phyloP scores from a whole-genome alignment of 2,888 invertebrate species.

The Andrena marginata region DNA sequence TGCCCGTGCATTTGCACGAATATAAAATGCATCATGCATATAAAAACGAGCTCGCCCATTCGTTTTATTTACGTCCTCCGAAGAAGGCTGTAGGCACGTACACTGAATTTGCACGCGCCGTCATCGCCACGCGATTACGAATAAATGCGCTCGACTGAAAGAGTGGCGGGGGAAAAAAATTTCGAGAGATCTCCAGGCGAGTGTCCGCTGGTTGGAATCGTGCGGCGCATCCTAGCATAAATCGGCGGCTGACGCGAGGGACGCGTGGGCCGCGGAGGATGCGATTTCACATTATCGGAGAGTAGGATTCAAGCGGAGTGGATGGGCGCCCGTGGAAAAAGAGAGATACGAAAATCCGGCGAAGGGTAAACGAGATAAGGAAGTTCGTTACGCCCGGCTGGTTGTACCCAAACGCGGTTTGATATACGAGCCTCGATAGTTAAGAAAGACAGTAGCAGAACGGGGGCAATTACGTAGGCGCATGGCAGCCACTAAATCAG shows the following conservation, averaged over 20 bases:
- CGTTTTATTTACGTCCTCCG: not conserved
- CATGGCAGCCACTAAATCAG: not conserved
- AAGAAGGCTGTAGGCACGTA: not conserved
- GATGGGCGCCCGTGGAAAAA: conserved; percentile 23
- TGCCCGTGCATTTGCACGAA: not conserved
- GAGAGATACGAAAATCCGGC: conserved; percentile 51
- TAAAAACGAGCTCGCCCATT: not conserved
- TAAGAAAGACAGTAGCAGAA: conserved; percentile 8
- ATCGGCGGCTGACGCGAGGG: conserved; percentile 8
- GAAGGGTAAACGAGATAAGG: conserved; percentile 55
- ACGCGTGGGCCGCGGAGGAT: conserved; percentile 45
- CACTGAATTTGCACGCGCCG: not conserved
- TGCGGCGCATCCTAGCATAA: conserved; percentile 27
- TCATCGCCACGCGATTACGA: not conserved
- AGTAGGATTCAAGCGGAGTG: conserved; percentile 36
- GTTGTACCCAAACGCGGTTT: conserved; percentile 27
- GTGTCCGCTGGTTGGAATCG: not conserved
- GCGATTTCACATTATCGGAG: conserved; percentile 53
- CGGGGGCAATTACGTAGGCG: conserved; percentile 13
- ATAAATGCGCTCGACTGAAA: not conserved
- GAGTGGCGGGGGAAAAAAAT: not conserved
- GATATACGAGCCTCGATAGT: conserved; percentile 34
- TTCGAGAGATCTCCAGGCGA: not conserved
- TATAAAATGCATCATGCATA: not conserved
- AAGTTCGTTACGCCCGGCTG: conserved; percentile 45